These are phyloP conservation scores for Bolborhynchus lineola DNA, from an alignment of 2,113 vertebrate species.

Conservation along the genomic window DNA sequence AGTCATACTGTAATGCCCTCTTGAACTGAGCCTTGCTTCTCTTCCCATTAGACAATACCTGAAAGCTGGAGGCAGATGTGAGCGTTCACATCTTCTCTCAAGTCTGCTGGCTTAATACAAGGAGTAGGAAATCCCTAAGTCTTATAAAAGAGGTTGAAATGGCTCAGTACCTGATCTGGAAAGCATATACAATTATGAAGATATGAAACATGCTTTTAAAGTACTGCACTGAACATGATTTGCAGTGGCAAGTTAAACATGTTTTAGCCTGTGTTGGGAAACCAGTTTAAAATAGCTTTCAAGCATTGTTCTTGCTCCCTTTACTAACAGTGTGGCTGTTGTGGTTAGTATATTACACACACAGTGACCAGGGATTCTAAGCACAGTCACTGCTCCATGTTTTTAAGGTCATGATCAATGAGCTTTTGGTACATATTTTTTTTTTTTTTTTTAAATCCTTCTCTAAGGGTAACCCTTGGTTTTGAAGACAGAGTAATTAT, in stretches of 20 bases:
- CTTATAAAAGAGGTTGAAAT: not conserved
- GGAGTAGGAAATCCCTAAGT: not conserved
- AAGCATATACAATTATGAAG: not conserved
- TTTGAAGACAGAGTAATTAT: not conserved
- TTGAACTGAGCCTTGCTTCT: not conserved
- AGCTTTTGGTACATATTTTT: not conserved
- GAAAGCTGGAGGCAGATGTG: not conserved
- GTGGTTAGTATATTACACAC: not conserved
- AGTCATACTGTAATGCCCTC: too few species aligned
- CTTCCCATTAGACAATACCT: not conserved
- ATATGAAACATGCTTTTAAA: not conserved
- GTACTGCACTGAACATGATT: not conserved
- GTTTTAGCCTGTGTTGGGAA: not conserved
- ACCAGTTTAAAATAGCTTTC: not conserved
- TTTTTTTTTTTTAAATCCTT: not conserved
- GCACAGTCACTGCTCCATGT: accelerated
- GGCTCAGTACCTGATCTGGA: not conserved
- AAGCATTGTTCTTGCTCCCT: not conserved
- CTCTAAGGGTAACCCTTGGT: not conserved
- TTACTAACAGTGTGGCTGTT: accelerated
- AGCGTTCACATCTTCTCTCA: not conserved
- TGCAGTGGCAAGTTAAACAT: not conserved
- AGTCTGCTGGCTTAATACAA: not conserved
- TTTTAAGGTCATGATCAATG: not conserved
- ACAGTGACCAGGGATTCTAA: not conserved